phyloP scores from a whole-genome alignment of 2,888 invertebrate genomes.

The Polydrusus pterygomalis region DNA sequence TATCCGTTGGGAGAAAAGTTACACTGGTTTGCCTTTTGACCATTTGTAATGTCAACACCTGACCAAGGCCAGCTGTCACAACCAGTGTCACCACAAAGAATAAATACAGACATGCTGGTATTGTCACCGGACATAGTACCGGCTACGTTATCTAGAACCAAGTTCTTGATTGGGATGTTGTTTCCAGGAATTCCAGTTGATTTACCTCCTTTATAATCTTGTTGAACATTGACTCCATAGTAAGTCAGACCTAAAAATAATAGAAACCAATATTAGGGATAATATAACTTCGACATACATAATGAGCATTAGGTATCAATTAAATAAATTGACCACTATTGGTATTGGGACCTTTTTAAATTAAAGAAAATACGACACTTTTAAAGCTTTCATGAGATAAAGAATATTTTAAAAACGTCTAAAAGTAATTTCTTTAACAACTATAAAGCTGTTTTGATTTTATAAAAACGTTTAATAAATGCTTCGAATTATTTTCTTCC shows the following conservation, averaged over 20 bases:
- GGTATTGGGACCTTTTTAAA: too few relatives aligned
- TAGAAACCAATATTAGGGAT: too few relatives aligned
- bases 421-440: too few relatives aligned
- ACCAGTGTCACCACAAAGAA: constrained; percentile 54
- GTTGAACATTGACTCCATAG: constrained; percentile 58
- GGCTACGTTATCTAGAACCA: constrained; percentile 44
- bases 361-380: too few relatives aligned
- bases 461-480: too few relatives aligned
- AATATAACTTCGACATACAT: too few relatives aligned
- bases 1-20: constrained; percentile 53
- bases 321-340: too few relatives aligned
- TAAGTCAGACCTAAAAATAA: constrained; percentile 52
- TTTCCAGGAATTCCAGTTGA: constrained; percentile 50
- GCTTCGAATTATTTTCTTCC: too few relatives aligned
- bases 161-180: constrained; percentile 56
- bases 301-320: too few relatives aligned
- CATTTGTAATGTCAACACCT: constrained; percentile 48
- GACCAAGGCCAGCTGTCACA: constrained; percentile 58
- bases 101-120: constrained; percentile 46
- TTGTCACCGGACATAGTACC: constrained; percentile 44
- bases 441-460: too few relatives aligned
- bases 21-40: constrained; percentile 37
- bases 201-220: constrained; percentile 56
- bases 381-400: too few relatives aligned
- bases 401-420: too few relatives aligned